Conservation (phyloP, 2,888 invertebrate genomes). For the Himalopsyche anomala region DNA sequence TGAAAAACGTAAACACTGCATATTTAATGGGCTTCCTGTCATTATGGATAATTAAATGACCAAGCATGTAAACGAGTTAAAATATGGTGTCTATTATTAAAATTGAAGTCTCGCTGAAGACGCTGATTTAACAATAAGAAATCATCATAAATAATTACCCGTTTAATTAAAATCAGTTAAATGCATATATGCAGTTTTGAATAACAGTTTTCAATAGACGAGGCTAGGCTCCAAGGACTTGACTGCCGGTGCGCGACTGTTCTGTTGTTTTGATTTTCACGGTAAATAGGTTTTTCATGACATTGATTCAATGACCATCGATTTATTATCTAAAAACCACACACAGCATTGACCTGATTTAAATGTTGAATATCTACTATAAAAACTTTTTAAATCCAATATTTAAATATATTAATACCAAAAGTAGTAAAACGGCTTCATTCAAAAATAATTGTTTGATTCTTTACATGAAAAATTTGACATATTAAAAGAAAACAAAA, state of each 20-base stretch:
- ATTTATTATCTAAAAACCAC: conserved; percentile 16
- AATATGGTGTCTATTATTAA: conserved; percentile 27
- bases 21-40: neutral
- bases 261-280: conserved; percentile 14
- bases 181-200: conserved; percentile 17
- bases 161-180: conserved; percentile 32
- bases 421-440: neutral
- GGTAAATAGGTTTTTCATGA: neutral
- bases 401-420: neutral
- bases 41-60: conserved; percentile 10
- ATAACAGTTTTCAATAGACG: neutral
- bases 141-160: conserved; percentile 28
- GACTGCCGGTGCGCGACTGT: neutral
- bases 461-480: neutral
- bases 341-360: conserved; percentile 18
- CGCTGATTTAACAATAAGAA: neutral
- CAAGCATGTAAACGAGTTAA: neutral
- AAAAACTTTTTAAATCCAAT: neutral
- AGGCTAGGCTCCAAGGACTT: neutral
- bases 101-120: conserved; percentile 5
- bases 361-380: neutral
- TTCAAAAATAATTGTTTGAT: neutral
- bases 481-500: neutral
- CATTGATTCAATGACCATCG: conserved; percentile 36
- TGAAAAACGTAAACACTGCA: neutral